Base-by-base conservation (phyloP, 37 sponge, comb jelly and placozoan species). In the Chondrilla cf. caribensis region DNA sequence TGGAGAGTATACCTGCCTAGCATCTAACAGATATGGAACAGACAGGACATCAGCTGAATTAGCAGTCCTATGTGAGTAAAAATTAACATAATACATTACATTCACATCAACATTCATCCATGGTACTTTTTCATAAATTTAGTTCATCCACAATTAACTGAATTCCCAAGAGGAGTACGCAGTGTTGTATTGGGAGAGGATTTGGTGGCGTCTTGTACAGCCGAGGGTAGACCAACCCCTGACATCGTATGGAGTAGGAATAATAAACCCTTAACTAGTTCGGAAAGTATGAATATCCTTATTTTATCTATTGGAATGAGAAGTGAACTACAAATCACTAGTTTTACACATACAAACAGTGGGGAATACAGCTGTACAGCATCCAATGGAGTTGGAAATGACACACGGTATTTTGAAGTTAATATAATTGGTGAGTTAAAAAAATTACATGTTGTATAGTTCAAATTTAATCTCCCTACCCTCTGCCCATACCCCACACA, bases 1-100 rank as follows among this genome's bases (percentile, higher is more conserved):
- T 22, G 76, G 76, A 25, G 24, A 19, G 21, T 73, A 73, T 43
- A 73, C 11, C 76, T 73, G 76, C 7, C 40, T 43, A 38, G 76
- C 25, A 36, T 73, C 76, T n/a, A 73, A 73, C 76, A 73, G 76
- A 73, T 73, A 43, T 73, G 76, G 76, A 6, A 18, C 25, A 18
- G 76, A 39, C 41, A 73, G 76, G n/a, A 73, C 76, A 39, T 37
- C 76, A 73, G 76, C 76, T 73, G 25, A 21, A 19, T 21, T 73
- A 25, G 40, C 76, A 39, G 25, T 73, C 24, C 76, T 39, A 2
- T 32, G 76, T 73, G 35, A 33, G 68, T 47, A n/a, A n/a, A n/a
- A n/a, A n/a, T n/a, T n/a, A n/a, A n/a, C n/a, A n/a, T n/a, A n/a
- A n/a, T n/a, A n/a, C n/a, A n/a, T n/a, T n/a, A n/a, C n/a, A n/a